Percentiles rank a stretch among this genome's conserved stretches.
phyloP scores from a whole-genome alignment of 2,113 vertebrate species.

The Sakesphorus luctuosus region DNA sequence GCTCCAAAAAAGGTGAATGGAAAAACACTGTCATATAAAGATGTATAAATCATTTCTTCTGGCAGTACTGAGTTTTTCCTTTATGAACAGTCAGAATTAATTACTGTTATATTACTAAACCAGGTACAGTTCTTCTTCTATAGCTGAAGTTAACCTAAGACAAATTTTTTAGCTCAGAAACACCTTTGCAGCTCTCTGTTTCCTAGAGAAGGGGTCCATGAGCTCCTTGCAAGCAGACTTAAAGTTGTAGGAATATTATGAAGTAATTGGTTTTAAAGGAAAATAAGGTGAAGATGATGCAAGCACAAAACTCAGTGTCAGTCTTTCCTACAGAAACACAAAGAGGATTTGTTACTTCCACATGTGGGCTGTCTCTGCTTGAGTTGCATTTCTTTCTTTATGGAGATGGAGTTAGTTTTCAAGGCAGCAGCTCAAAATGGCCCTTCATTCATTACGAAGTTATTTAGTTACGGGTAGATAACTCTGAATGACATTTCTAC shows the following conservation, averaged over 20 bases:
- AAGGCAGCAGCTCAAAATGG: conserved; percentile 50
- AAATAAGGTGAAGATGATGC: background rate
- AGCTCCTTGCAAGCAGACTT: background rate
- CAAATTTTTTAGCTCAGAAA: conserved; percentile 37
- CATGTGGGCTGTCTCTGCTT: background rate
- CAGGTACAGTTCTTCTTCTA: conserved; percentile 29
- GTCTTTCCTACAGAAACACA: conserved; percentile 41
- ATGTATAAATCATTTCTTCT: conserved; percentile 59
- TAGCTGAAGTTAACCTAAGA: background rate
- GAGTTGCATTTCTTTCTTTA: conserved; percentile 47
- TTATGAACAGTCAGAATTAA: conserved; percentile 36
- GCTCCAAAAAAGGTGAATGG: conserved; percentile 67
- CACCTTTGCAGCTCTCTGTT: background rate
- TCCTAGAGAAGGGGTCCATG: background rate
- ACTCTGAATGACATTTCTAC: conserved; percentile 50
- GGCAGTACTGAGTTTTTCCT: conserved; percentile 36
- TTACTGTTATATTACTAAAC: conserved; percentile 65
- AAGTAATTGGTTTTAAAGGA: background rate
- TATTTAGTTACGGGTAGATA: conserved; percentile 65
- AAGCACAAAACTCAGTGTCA: conserved; percentile 7
- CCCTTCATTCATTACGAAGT: conserved; percentile 65
- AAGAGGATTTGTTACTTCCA: conserved; percentile 9
- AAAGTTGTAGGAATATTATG: background rate
- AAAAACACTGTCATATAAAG: conserved; percentile 61
- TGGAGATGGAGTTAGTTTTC: conserved; percentile 51